Conservation (phyloP, 2,113 vertebrate species). For the Oreotragus oreotragus region DNA sequence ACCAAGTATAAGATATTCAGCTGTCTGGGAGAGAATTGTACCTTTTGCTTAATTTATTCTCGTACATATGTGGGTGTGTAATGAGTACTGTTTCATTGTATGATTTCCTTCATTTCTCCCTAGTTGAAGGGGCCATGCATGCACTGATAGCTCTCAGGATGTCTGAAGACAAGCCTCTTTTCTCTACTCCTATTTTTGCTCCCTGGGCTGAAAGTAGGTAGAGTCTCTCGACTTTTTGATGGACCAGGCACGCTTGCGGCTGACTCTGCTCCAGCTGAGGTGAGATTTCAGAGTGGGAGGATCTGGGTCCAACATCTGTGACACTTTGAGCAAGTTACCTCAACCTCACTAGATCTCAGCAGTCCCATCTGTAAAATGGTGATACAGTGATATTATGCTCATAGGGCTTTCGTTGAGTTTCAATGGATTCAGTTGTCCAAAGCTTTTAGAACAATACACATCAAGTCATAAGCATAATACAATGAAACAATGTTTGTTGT, state of each 20-base stretch:
- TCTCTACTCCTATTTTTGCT: not conserved
- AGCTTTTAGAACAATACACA: not conserved
- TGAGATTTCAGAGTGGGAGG: not conserved
- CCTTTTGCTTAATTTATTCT: constrained; percentile 25
- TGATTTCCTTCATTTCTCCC: not conserved
- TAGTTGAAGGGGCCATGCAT: not conserved
- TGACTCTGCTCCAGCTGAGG: not conserved
- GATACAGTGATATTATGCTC: not conserved
- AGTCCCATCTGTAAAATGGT: not conserved
- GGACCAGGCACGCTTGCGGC: not conserved
- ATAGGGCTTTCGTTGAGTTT: not conserved
- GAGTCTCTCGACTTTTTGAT: not conserved
- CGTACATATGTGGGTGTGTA: not conserved
- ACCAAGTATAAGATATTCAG: not conserved
- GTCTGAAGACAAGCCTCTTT: not conserved
- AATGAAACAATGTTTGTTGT: not conserved
- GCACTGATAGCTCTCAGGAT: not conserved
- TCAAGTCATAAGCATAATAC: not conserved
- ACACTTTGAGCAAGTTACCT: not conserved
- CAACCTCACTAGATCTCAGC: not conserved
- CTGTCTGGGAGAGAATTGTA: not conserved
- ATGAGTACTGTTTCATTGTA: not conserved
- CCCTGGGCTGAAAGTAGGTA: not conserved
- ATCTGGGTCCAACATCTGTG: not conserved
- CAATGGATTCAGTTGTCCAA: not conserved